Evolutionary conservation across 2,797 vertebrate genomes (phyloP).

Genomic region (Masticophis lateralis): DNA sequence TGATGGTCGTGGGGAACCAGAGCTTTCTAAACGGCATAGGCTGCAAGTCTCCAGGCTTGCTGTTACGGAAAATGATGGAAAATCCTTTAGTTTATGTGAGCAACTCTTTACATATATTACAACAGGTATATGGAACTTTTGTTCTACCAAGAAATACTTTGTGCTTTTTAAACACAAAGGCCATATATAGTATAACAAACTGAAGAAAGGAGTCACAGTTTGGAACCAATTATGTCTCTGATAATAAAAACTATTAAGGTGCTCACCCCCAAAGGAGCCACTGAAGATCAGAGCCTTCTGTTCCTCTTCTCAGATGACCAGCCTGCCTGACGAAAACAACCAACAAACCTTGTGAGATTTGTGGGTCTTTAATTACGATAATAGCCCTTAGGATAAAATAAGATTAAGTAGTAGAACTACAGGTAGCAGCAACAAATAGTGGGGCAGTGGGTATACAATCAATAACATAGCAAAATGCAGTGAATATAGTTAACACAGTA

Average conservation of each 20-base stretch:
- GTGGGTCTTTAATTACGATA: background rate
- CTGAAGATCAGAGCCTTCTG: background rate
- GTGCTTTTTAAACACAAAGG: background rate
- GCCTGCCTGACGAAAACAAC: background rate
- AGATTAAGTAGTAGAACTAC: background rate
- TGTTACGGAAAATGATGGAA: background rate
- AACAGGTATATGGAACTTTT: background rate
- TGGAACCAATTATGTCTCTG: background rate
- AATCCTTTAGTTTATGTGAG: background rate
- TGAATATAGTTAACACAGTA: background rate
- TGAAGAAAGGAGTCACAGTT: background rate
- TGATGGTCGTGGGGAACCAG: background rate
- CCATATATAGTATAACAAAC: background rate
- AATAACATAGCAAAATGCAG: background rate
- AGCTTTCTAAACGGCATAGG: background rate
- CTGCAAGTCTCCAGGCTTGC: background rate
- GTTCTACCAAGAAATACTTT: background rate
- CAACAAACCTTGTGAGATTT: background rate
- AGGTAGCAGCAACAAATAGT: background rate
- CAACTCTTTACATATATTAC: background rate
- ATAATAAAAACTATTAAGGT: background rate
- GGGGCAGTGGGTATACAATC: background rate
- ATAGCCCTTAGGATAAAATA: background rate
- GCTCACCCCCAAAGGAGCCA: background rate
- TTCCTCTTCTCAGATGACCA: background rate